Evolutionary conservation across 2,113 vertebrate genomes (phyloP).

Genomic region (Pterocles gutturalis): DNA sequence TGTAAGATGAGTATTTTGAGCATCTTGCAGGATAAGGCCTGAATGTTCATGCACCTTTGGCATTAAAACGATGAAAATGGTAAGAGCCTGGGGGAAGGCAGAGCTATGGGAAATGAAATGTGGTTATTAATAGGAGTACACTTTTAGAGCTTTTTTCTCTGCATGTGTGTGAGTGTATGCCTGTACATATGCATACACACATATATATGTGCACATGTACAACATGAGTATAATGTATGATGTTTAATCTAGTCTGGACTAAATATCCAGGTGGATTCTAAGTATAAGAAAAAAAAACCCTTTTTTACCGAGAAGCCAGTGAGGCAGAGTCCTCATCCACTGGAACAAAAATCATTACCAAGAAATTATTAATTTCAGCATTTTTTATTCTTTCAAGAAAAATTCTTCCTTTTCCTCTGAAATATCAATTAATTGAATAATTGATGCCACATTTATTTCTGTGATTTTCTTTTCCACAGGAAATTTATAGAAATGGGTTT

Average conservation of each 20-base stretch:
- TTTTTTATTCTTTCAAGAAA: not conserved
- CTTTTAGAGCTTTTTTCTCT: not conserved
- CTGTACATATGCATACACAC: not conserved
- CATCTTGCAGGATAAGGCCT: not conserved
- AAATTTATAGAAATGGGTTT: conserved; percentile 88
- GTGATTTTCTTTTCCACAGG: conserved; percentile 73
- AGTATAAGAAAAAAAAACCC: not conserved
- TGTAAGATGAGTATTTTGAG: not conserved
- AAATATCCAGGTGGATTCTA: not conserved
- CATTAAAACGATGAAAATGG: not conserved
- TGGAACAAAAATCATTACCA: not conserved
- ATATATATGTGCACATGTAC: no score
- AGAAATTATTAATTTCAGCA: not conserved
- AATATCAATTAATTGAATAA: not conserved
- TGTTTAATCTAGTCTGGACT: not conserved
- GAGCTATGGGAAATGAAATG: not conserved
- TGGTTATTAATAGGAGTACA: not conserved
- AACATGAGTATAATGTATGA: not conserved
- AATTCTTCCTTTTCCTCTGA: not conserved
- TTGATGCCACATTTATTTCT: conserved; percentile 29
- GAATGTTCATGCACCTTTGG: not conserved
- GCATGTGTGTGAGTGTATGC: not conserved
- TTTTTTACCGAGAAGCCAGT: not conserved
- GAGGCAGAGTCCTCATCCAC: not conserved
- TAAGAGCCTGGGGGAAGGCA: not conserved